A percentile compares a stretch with the other conserved stretches of the same genome.
Conservation (phyloP, 1,140 invertebrate species). For the Sesamia nonagrioides region DNA sequence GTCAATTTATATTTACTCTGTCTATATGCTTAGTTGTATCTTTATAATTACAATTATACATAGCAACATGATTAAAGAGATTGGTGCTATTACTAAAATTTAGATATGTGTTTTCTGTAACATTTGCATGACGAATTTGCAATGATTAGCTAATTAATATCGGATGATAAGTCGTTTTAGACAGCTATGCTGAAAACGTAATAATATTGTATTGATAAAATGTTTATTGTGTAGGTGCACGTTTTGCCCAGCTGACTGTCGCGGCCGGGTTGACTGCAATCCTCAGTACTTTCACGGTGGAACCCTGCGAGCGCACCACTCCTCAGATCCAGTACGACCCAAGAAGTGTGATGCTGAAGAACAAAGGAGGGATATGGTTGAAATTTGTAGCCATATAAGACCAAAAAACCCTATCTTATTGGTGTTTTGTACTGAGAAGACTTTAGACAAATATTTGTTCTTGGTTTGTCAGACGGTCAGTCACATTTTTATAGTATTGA, state of each 20-base stretch:
- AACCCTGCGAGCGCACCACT: slow-evolving; percentile 75
- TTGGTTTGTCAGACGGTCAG: neutral
- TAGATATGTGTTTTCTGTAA: neutral
- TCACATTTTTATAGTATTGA: neutral
- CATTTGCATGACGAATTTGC: neutral
- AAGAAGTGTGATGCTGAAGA: slow-evolving; percentile 82
- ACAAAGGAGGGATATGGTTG: slow-evolving; percentile 82
- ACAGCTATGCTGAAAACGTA: neutral
- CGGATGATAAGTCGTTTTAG: slow-evolving; percentile 9
- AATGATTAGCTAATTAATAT: slow-evolving; percentile 22
- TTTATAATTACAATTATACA: neutral
- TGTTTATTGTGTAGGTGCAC: slow-evolving; percentile 65
- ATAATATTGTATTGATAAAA: slow-evolving; percentile 25
- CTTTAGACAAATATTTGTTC: neutral
- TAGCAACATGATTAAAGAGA: neutral
- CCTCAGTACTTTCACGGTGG: slow-evolving; percentile 67
- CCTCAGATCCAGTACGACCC: slow-evolving; percentile 76
- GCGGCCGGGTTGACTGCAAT: slow-evolving; percentile 70
- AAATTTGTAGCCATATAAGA: slow-evolving; percentile 61
- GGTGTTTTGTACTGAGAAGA: slow-evolving; percentile 7
- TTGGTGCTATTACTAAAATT: neutral
- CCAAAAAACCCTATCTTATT: slow-evolving; percentile 28
- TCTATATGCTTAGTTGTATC: neutral
- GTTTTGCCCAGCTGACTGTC: slow-evolving; percentile 77
- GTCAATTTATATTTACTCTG: slow-evolving; percentile 6